Base-by-base conservation (phyloP, 2,797 vertebrate genomes). In the Lutjanus campechanus region DNA sequence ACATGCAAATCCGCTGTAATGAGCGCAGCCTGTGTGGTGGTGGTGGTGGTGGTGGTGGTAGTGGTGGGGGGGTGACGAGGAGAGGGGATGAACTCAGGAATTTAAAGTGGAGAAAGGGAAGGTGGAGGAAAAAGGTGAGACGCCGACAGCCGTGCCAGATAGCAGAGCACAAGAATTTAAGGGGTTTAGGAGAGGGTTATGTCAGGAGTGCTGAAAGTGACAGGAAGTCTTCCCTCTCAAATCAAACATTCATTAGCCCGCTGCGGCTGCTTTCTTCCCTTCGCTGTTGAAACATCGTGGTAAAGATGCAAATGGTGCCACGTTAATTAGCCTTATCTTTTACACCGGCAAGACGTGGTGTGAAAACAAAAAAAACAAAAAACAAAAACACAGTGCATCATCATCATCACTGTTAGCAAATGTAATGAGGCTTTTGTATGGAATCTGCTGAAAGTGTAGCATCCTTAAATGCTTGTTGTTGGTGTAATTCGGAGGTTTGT, bases 1-100 rank as follows among this genome's bases (percentile, higher is more conserved):
- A 95, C 95, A 95, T 95, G 93, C 94, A 95, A 95, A 96, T 95
- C 93, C 78, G 84, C 91, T 87, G 88, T 95, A 95, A 95, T 93
- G 94, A 95, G 93, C 69, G 84, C 91, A 92, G 90, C 77, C 89
- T 86, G 90, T 90, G 91, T 89, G 81, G 67, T 91, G 89, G 77
- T 69, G 58, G 72, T 79, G 43, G 72, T 79, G 43, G 77, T 40
- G 11, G 46, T n/a, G 43, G 71, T 79, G 29, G 60, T 61, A 29
- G 77, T 25, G 11, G 44, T 17, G 41, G 44, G 60, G 3, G 15
- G 56, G 49, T 25, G 46, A 47, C 46, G 13, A 47, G 8, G 50
- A 36, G 15, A 36, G 79, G 89, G 83, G 87, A 64, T 84, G 88
- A 85, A 84, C 83, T 88, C 73, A 82, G 83, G 88, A 92, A 93